These are phyloP conservation scores for Trichomalopsis sarcophagae DNA, from an alignment of 1,140 invertebrate genomes.

Conservation along the genomic window DNA sequence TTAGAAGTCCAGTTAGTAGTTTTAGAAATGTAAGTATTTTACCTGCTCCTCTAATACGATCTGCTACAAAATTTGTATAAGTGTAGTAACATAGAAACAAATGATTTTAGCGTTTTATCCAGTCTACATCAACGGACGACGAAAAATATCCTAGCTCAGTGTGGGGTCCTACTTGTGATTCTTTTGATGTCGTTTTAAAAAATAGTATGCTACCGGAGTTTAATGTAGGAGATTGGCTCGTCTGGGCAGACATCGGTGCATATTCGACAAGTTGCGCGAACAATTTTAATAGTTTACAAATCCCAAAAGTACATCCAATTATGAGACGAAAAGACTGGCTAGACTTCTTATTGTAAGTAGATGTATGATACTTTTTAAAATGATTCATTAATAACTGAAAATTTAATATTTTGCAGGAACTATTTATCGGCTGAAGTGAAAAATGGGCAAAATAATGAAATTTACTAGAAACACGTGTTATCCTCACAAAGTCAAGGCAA, in stretches of 20 bases:
- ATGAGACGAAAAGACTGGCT: constrained; percentile 51
- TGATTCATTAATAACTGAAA: no score
- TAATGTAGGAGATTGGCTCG: constrained; percentile 75
- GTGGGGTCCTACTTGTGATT: constrained; percentile 81
- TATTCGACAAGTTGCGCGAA: constrained; percentile 76
- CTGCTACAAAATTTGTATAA: no score
- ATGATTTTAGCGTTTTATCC: not conserved
- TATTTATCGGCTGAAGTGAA: no score
- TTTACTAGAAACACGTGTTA: no score
- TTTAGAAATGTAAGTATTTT: constrained; percentile 74
- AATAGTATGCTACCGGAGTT: constrained; percentile 70
- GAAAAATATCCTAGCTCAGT: constrained; percentile 65
- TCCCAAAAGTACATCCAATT: constrained; percentile 68
- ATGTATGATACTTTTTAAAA: no score
- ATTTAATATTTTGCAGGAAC: no score
- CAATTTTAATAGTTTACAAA: constrained; percentile 76
- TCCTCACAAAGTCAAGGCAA: no score
- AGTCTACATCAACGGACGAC: not conserved
- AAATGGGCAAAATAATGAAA: no score
- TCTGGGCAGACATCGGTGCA: constrained; percentile 77
- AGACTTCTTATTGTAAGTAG: not conserved
- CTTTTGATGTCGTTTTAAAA: constrained; percentile 75
- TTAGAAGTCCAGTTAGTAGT: constrained; percentile 55
- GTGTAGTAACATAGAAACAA: no score
- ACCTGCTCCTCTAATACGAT: not conserved